Evolutionary conservation across 2,888 invertebrate genomes (phyloP), one percentile per base, ranked within the genome.

Genomic region (Acronicta leporina): DNA sequence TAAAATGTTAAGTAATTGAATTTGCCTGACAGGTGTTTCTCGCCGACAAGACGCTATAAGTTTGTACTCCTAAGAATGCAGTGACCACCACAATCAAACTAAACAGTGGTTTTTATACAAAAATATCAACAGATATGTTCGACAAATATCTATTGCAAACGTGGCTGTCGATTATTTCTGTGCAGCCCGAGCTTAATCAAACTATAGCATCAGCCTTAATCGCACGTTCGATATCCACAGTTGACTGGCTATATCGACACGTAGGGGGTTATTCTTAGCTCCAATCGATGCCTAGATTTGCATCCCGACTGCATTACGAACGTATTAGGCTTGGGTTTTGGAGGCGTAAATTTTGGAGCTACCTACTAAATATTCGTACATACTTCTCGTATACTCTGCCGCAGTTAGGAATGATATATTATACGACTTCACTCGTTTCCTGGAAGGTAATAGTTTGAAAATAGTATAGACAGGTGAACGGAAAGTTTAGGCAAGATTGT

Each of bases 211-310:
- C 64, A 56, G 50, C 55, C 70, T 69, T 51, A 63, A 55, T 66
- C 50, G 69, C 15, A 27, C n/a, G 20, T 43, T 47, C 27, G 38
- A 38, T 40, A 44, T 35, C 25, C 35, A 53, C 70, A 41, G 50
- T 41, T 51, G 50, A 55, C 69, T 65, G 45, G 16, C 49, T 54
- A 49, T 33, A 16, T 20, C 6, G 5, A 15, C 42, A 56, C 57
- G 47, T 51, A 51, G 40, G 9, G 35, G 42, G 50, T 69, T 66
- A 70, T 70, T 70, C 56, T 63, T 63, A 63, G 40, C 27, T 27
- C 41, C 64, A 48, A 66, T 66, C 70, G 64, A 70, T 66, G 43
- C 15, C 47, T 53, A 55, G 9, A 66, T 66, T 66, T 56, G 64
- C 66, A 66, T 69, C 47, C 50, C 42, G 46, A 63, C 55, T 50